Conservation (phyloP, 2,113 vertebrate species). For the Crotalus horridus region DNA sequence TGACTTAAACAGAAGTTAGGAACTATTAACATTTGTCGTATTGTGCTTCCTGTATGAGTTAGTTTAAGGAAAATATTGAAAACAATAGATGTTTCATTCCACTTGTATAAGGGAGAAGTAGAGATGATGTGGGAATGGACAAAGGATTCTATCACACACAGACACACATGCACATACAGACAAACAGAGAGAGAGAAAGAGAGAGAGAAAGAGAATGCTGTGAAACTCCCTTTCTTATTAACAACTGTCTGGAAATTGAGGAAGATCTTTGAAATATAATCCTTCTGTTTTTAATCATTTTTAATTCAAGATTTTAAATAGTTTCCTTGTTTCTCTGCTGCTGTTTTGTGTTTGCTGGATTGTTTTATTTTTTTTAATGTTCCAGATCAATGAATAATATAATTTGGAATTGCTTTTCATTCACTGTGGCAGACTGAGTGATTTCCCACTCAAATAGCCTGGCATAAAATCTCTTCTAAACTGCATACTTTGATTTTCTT, state of each 20-base stretch:
- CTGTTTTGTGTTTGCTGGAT: background rate
- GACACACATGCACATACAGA: rapidly evolving
- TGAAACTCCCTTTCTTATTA: background rate
- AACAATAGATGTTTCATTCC: background rate
- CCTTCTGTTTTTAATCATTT: background rate
- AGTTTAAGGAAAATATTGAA: background rate
- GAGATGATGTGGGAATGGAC: background rate
- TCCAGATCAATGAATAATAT: background rate
- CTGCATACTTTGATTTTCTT: background rate
- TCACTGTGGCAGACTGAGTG: background rate
- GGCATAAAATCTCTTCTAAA: background rate
- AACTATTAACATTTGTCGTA: background rate
- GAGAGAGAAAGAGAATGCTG: background rate
- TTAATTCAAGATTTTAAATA: background rate
- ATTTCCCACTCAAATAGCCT: background rate
- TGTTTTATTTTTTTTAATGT: background rate
- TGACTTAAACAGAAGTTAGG: background rate
- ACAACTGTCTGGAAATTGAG: background rate
- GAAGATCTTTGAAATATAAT: background rate
- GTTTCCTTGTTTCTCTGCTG: background rate
- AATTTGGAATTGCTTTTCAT: background rate
- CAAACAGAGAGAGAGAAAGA: background rate
- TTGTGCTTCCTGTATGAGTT: background rate
- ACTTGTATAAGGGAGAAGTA: background rate
- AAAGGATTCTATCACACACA: background rate